Evolutionary conservation across 2,888 invertebrate genomes (phyloP), one percentile per base, ranked within the genome.

Genomic region (Tenthredo distinguenda): DNA sequence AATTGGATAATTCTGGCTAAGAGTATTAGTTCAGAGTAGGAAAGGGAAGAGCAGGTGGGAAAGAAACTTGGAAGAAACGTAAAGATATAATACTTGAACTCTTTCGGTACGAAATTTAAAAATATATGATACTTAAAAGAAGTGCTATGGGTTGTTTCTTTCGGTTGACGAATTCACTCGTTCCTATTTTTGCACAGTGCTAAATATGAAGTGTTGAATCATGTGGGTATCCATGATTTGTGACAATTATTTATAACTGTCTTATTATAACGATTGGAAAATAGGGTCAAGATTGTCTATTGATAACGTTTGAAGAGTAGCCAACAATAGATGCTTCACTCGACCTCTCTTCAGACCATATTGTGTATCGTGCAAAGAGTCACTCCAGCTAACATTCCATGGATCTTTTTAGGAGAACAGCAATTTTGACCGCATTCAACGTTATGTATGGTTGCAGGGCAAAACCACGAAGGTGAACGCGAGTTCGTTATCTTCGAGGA

Each of bases 241-340:
- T 50, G 81, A 40, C 58, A 31, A 37, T 62, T 81, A 81, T 37
- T 81, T 37, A 81, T 81, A 81, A 40, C 37, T 37, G 31, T 62
- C 62, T 37, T 58, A 58, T 81, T 58, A 62, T 62, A 58, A 26
- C 62, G 37, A 81, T 37, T 37, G 81, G 15, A 62, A 62, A 62
- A 81, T 40, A 81, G 62, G 81, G 62, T 62, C 58, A 81, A 58
- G 81, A 81, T 81, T 58, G 58, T 62, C 79, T 81, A 81, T 81
- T 81, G 62, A 81, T 81, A 81, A 81, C 62, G 37, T 9, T 21
- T 34, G 58, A 62, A 81, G 81, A 81, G 31, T 62, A 62, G 62
- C 40, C 62, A 62, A 81, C 58, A 58, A 81, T 81, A 81, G 40
- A 58, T 62, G 62, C 81, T 81, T 81, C 81, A 40, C 58, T 81